Base-by-base conservation (phyloP, 2,888 invertebrate species). In the Elegia similella region DNA sequence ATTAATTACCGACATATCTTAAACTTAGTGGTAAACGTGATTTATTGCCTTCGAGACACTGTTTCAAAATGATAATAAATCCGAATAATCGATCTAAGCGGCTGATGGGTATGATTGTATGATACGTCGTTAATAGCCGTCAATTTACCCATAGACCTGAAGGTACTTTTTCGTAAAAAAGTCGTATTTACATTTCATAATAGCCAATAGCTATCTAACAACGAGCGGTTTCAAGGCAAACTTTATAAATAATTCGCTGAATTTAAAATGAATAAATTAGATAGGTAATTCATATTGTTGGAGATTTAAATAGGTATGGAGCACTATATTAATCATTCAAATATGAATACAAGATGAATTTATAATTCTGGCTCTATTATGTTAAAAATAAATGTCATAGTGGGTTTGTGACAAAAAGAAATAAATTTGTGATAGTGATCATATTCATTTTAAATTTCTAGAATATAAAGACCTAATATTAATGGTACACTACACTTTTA, bases 141-240 rank as follows among this genome's bases (percentile, higher is more conserved):
- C 53, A 56, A 58, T 60, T 56, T 53, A 34, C 32, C 30, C 30
- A 12, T 43, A 56, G 47, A 53, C 48, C 42, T 47, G 55, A 42
- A 42, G 42, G 29, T 54, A 58, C 32, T 23, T 62, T 62, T 63
- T 63, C 55, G 65, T 65, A 66, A 62, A 64, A 12, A 68, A 66
- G 66, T 63, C 65, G 62, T 76, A 75, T 79, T 78, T 78, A 78
- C 70, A 78, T 78, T 80, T 80, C 70, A 71, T 76, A 75, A 78
- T 70, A 72, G 66, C 61, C 66, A 74, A 78, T 71, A 71, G 65
- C 60, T 67, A 77, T 74, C 80, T 85, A 84, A 86, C 82, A 86
- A 86, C 86, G 66, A 73, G 72, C 75, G 56, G 69, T 79, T 73
- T 85, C 86, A 87, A 88, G 85, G 86, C 73, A 80, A 82, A 70